phyloP scores from a whole-genome alignment of 1,140 invertebrate genomes.

The Nephila pilipes region DNA sequence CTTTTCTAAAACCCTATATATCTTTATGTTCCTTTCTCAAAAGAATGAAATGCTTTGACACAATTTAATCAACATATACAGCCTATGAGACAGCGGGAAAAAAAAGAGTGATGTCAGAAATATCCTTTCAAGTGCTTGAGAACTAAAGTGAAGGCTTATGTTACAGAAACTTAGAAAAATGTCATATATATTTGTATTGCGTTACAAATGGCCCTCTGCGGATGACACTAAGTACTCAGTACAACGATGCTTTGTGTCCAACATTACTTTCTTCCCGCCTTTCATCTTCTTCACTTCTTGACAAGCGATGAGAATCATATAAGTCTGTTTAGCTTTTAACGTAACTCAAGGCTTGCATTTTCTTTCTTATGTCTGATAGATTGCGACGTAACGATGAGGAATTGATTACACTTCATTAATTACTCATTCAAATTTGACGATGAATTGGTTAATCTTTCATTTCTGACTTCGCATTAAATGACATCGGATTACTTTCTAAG shows the following conservation, averaged over 20 bases:
- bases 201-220: slow-evolving; percentile 71
- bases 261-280: slow-evolving; percentile 58
- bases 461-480: slow-evolving; percentile 18
- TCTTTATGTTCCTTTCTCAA: slow-evolving; percentile 4
- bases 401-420: slow-evolving; percentile 43
- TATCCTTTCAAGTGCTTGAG: slow-evolving; percentile 66
- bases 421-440: slow-evolving; percentile 44
- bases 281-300: slow-evolving; percentile 68
- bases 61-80: slow-evolving; percentile 63
- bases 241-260: slow-evolving; percentile 70
- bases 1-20: slow-evolving; percentile 10
- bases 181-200: slow-evolving; percentile 73
- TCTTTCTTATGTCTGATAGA: neutral
- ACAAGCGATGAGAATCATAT: slow-evolving; percentile 42
- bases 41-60: slow-evolving; percentile 50
- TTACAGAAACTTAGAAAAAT: slow-evolving; percentile 72
- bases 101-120: slow-evolving; percentile 43
- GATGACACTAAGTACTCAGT: slow-evolving; percentile 69
- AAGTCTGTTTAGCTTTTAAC: slow-evolving; percentile 13
- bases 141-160: slow-evolving; percentile 55
- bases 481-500: neutral
- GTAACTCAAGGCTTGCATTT: neutral
- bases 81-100: slow-evolving; percentile 21
- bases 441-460: slow-evolving; percentile 42
- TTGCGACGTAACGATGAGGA: slow-evolving; percentile 20